A percentile compares a stretch with the other conserved stretches of the same genome.
Evolutionary conservation across 2,797 vertebrate species (phyloP).

Genomic region (Hypotaenidia okinawae): DNA sequence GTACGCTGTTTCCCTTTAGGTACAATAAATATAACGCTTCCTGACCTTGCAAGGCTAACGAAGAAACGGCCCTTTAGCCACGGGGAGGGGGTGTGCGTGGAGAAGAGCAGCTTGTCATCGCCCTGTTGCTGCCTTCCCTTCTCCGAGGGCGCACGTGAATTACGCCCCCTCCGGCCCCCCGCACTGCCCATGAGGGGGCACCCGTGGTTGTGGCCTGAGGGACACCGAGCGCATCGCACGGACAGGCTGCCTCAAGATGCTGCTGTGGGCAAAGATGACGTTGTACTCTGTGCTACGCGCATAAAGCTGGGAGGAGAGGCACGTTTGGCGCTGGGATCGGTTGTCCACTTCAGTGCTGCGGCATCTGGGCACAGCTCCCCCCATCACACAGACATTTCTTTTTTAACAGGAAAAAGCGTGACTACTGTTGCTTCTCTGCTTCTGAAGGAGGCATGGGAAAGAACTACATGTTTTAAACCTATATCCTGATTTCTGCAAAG

Average conservation of each 20-base stretch:
- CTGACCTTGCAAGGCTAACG: background rate
- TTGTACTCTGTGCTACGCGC: fast-evolving
- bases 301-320: background rate
- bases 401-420: background rate
- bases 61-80: background rate
- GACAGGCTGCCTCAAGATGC: fast-evolving
- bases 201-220: background rate
- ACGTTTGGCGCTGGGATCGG: fast-evolving
- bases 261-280: fast-evolving
- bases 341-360: background rate
- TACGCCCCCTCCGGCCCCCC: fast-evolving
- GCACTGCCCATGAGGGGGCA: background rate
- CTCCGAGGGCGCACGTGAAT: too few relatives aligned
- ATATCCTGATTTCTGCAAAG: background rate
- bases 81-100: fast-evolving
- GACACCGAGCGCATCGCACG: fast-evolving
- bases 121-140: background rate
- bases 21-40: background rate
- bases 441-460: background rate
- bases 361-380: background rate
- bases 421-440: background rate
- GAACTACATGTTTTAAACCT: background rate
- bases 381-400: fast-evolving
- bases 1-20: background rate
- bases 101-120: background rate